Percentiles rank a stretch among this genome's conserved stretches.
These are phyloP conservation scores for Xyrichtys novacula DNA, from an alignment of 2,797 vertebrate species.

Conservation along the genomic window DNA sequence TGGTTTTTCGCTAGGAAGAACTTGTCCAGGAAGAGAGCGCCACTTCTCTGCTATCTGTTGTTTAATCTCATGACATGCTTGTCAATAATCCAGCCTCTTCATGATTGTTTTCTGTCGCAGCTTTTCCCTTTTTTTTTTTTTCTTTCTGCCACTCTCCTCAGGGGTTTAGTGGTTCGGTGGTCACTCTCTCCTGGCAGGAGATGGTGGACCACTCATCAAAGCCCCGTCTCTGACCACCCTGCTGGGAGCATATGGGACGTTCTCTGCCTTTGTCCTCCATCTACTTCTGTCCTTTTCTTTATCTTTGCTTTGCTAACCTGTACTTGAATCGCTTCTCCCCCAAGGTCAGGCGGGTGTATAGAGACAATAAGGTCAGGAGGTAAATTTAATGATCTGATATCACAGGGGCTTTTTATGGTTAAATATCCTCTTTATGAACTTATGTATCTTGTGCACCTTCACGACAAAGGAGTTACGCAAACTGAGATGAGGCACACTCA, in stretches of 20 bases:
- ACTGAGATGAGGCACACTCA: not conserved
- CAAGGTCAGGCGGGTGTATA: not conserved
- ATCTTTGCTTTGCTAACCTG: conserved; percentile 25
- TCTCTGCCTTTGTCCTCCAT: conserved; percentile 60
- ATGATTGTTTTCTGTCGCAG: conserved; percentile 19
- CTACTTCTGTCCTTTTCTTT: conserved; percentile 35
- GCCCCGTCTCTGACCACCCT: conserved; percentile 66
- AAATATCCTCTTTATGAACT: too few species aligned
- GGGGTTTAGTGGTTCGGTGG: conserved; percentile 39
- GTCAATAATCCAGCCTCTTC: conserved; percentile 21
- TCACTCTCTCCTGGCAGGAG: conserved; percentile 62
- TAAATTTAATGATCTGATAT: not conserved
- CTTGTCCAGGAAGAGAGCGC: not conserved
- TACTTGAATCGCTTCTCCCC: conserved; percentile 13
- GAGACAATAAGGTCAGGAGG: not conserved
- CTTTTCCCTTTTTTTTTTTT: conserved; percentile 16
- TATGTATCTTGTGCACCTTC: not conserved
- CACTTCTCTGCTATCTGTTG: not conserved
- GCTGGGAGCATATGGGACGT: conserved; percentile 77
- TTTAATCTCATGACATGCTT: conserved; percentile 22
- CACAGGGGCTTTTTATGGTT: too few species aligned
- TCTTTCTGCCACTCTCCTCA: conserved; percentile 18
- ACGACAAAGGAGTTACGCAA: not conserved
- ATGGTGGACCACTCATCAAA: conserved; percentile 69
- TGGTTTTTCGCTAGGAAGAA: conserved; percentile 6